phyloP scores from a whole-genome alignment of 2,888 invertebrate species.

The Campoplex capitator region DNA sequence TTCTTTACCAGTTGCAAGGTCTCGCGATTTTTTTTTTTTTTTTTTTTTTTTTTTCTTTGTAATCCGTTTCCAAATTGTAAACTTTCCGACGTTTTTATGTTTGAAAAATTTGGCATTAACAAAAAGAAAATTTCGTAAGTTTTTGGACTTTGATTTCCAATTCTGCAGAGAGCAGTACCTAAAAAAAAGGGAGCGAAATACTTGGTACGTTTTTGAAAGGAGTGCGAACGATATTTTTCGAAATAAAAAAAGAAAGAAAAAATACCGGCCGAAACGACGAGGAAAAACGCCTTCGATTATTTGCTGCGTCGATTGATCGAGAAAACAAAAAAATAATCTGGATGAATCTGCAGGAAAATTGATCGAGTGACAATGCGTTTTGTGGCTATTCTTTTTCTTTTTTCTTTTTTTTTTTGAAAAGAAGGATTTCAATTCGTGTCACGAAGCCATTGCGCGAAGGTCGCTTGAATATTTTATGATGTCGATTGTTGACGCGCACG shows the following conservation, averaged over 20 bases:
- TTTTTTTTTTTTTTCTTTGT: no score
- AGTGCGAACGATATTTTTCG: not conserved
- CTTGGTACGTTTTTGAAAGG: not conserved
- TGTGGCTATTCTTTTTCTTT: not conserved
- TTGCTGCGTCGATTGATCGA: not conserved
- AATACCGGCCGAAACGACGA: not conserved
- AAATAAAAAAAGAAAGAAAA: not conserved
- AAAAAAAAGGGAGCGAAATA: no score
- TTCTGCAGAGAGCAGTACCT: no score
- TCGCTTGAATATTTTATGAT: constrained; percentile 75
- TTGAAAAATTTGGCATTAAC: no score
- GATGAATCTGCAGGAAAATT: constrained; percentile 17
- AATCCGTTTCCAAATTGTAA: no score
- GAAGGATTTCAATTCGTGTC: constrained; percentile 21
- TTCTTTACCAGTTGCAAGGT: no score
- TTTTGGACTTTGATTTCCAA: no score
- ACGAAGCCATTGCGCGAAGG: constrained; percentile 61
- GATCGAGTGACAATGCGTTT: constrained; percentile 47
- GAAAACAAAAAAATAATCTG: constrained; percentile 25
- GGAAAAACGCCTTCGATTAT: not conserved
- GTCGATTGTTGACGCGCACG: constrained; percentile 50
- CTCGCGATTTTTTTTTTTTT: no score
- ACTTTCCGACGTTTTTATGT: no score
- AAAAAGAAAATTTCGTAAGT: no score
- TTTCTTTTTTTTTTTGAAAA: not conserved